Conservation (phyloP, 2,888 invertebrate genomes). For the Saturnia pavonia region DNA sequence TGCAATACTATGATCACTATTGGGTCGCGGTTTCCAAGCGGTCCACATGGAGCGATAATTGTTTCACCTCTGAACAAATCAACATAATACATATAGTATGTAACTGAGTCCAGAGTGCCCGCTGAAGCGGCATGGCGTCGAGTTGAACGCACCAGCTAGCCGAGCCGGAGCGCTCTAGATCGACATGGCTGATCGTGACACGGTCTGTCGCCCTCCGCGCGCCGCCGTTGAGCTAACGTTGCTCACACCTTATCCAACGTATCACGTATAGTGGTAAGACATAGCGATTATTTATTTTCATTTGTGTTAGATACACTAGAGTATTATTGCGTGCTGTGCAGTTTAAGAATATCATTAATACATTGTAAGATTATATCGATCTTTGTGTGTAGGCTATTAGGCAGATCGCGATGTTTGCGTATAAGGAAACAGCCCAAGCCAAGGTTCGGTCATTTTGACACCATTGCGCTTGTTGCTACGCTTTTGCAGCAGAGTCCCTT, state of each 20-base stretch:
- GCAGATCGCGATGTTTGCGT: no score
- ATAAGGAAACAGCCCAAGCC: no score
- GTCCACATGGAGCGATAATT: neutral
- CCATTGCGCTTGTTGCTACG: no score
- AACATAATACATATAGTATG: constrained; percentile 15
- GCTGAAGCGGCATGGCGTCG: constrained; percentile 33
- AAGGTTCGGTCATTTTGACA: no score
- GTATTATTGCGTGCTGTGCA: no score
- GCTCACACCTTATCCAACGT: constrained; percentile 13
- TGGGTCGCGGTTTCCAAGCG: no score
- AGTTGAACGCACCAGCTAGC: constrained; percentile 41
- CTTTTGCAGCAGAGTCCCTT: no score
- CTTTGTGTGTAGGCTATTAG: no score
- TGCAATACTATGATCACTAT: no score
- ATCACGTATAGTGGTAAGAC: neutral
- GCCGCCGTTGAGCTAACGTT: constrained; percentile 43
- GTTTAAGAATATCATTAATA: neutral
- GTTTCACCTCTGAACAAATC: neutral
- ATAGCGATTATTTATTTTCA: constrained; percentile 1
- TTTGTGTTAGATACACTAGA: neutral
- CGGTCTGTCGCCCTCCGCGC: constrained; percentile 62
- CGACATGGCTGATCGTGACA: constrained; percentile 54
- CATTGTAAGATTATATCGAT: neutral
- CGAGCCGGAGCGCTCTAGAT: constrained; percentile 46
- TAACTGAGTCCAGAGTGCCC: constrained; percentile 32